Percentiles rank a stretch among this genome's conserved stretches.
These are phyloP conservation scores for Leptopilina drosophilae DNA, from an alignment of 2,888 invertebrate genomes.

Conservation along the genomic window DNA sequence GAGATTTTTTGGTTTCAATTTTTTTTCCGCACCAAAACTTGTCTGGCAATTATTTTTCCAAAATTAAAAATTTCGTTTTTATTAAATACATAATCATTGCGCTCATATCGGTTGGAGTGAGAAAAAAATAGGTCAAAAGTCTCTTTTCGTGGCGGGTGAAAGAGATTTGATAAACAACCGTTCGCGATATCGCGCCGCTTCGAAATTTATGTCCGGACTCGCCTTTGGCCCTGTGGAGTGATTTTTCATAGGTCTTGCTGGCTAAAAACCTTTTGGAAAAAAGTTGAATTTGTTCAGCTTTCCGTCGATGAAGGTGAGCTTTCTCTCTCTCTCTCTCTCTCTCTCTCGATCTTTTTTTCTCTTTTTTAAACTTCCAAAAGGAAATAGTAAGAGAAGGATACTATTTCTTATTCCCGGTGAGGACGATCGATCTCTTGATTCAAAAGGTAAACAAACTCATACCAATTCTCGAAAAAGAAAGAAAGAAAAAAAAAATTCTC, in stretches of 20 bases:
- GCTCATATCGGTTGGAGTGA: no score
- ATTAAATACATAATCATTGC: no score
- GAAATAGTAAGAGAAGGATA: no score
- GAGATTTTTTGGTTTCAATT: no score
- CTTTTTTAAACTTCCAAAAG: no score
- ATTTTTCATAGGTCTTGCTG: conserved; percentile 66
- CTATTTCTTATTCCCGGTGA: not conserved
- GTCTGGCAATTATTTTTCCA: no score
- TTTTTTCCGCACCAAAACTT: no score
- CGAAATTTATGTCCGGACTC: conserved; percentile 68
- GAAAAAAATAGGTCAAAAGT: no score
- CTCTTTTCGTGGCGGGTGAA: conserved; percentile 56
- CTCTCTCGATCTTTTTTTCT: no score
- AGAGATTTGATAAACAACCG: conserved; percentile 70
- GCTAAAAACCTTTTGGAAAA: conserved; percentile 11
- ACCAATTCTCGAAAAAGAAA: no score
- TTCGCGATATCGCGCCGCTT: conserved; percentile 59
- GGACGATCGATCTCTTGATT: conserved; percentile 49
- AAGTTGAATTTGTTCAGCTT: conserved; percentile 24
- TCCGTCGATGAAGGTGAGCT: conserved; percentile 5
- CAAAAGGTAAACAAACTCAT: conserved; percentile 41
- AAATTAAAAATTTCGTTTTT: no score
- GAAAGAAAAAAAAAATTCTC: not conserved
- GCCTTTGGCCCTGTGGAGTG: conserved; percentile 60
- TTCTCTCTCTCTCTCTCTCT: not conserved